Evolutionary conservation across 1,140 invertebrate genomes (phyloP), one percentile per base, ranked within the genome.

Genomic region (Philaenus spumarius): DNA sequence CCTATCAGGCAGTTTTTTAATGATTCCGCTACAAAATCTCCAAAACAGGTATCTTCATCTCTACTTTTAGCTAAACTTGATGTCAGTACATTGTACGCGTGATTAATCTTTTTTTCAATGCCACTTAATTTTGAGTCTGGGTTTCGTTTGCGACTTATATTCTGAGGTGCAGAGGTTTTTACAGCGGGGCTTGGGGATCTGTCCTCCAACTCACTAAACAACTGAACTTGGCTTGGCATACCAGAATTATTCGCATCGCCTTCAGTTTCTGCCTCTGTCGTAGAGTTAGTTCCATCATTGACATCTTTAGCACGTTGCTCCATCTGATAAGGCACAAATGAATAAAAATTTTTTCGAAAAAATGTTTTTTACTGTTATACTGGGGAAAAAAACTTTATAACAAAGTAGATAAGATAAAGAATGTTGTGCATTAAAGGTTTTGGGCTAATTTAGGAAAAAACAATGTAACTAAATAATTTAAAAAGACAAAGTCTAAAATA

Each of bases 61-160:
- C 15, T 48, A 20, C 26, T 48, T 23, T 23, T 17, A 17, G 6
- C 9, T 6, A 23, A 12, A 23, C 20, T 6, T 48, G 46, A 22
- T 48, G 46, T 48, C 3, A 48, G 15, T 15, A 48, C 46, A 22
- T 48, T 24, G 26, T 48, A 48, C 9, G 46, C 46, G 46, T 48
- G 46, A 23, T 48, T 48, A 24, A 48, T 7, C 15, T 48, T 48
- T 24, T 48, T 11, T 48, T 48, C 22, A 19, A 48, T 11, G 7
- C 7, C 15, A 45, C 7, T 45, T 45, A n/a, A n/a, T 19, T 12
- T 7, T 45, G 6, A 6, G 12, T 9, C 12, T 19, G 15, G 9
- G 9, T 37, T 45, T 5, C 6, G 7, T 45, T 7, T 45, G n/a
- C 20, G 42, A 15, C 7, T 15, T 37, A 11, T 14, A 7, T 45